Percentiles rank a stretch among this genome's conserved stretches.
These are phyloP conservation scores for Spatula clypeata DNA, from an alignment of 2,797 vertebrate genomes.

Conservation along the genomic window DNA sequence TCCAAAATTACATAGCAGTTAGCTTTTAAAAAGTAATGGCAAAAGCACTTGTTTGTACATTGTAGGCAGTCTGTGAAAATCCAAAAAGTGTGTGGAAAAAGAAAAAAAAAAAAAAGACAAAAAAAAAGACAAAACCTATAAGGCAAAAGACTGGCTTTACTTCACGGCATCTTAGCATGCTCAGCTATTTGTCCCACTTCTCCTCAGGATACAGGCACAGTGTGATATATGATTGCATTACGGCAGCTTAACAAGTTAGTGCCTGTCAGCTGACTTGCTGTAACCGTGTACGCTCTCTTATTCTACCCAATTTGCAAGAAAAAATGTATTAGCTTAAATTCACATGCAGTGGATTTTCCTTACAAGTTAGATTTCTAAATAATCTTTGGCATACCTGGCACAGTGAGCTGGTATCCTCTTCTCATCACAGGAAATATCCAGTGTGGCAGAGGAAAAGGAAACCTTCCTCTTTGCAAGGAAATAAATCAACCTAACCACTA, in stretches of 20 bases:
- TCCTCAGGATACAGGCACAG: conserved; percentile 11
- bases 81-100: background rate
- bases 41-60: background rate
- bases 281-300: background rate
- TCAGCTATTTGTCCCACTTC: conserved; percentile 25
- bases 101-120: background rate
- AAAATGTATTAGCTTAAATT: conserved; percentile 45
- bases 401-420: conserved; percentile 1
- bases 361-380: conserved; percentile 16
- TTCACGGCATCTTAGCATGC: conserved; percentile 13
- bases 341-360: conserved; percentile 15
- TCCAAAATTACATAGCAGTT: conserved; percentile 25
- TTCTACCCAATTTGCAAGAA: background rate
- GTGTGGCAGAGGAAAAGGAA: background rate
- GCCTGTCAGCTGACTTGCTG: conserved; percentile 45
- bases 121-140: background rate
- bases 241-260: conserved; percentile 42
- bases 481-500: background rate
- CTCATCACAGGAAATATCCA: background rate
- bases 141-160: background rate
- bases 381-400: conserved; percentile 51
- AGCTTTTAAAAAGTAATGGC: conserved; percentile 40
- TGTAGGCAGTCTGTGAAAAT: conserved; percentile 48
- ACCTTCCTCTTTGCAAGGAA: background rate
- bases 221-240: background rate